Evolutionary conservation across 1,140 invertebrate genomes (phyloP), one percentile per base, ranked within the genome.

Genomic region (Leptinotarsa lineolata): DNA sequence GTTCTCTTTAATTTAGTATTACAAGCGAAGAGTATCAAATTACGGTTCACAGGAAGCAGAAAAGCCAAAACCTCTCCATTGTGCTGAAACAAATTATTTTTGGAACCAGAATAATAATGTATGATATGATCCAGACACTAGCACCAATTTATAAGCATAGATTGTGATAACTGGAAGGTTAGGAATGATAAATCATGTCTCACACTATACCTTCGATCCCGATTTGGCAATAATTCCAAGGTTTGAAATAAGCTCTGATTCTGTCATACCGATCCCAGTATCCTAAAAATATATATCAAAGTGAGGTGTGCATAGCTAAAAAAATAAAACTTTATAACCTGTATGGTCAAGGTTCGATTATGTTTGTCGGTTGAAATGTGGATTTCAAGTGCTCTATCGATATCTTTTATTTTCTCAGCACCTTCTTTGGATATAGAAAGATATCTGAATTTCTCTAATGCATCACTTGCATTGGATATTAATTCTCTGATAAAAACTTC

Each of bases 381-480:
- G 76, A 99, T 98, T 86, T 98, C 95, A 48, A 96, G 86, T 59
- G 86, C 82, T 66, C 91, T 86, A 78, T 91, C 90, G 20, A 84
- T 80, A 46, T 85, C 84, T 22, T 85, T 68, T 86, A 84, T 72
- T 81, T 84, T 59, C 72, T 78, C 45, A 46, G 58, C 68, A 61
- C 21, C 81, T 76, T 82, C 83, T 46, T 83, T 84, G 45, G 81
- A 80, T 65, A 95, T 83, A 72, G 90, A 88, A 30, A 92, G 63
- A 76, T 94, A 95, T 1, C 93, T 86, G 67, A 97, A 90, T 83
- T 98, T 98, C 84, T 99, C 97, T 46, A 99, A 86, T 15, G 97
- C 97, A 91, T 99, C 97, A 86, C 95, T 98, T 1, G 96, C 93
- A 88, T 99, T 99, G 5, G 97, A 98, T 72, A 99, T 95, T 2